A percentile compares a stretch with the other conserved stretches of the same genome.
Evolutionary conservation across 2,888 invertebrate genomes (phyloP).

Genomic region (Heterodera filipjevi): DNA sequence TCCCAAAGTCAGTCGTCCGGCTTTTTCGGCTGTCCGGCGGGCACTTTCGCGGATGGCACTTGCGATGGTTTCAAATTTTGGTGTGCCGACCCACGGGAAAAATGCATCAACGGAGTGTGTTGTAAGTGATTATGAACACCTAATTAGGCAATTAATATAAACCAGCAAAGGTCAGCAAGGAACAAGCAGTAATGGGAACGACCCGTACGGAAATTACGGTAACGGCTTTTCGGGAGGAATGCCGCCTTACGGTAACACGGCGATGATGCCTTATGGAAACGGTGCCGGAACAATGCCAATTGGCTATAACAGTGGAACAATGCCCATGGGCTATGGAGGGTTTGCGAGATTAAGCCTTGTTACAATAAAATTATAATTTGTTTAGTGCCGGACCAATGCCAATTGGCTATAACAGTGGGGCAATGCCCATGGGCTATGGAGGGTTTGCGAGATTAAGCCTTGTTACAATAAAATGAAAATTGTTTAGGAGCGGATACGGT

Average conservation of each 20-base stretch:
- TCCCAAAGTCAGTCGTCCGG: neutral
- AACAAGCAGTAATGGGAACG: neutral
- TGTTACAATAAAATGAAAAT: too few relatives aligned
- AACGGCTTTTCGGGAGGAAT: neutral
- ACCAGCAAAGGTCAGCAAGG: neutral
- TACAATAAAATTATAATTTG: too few relatives aligned
- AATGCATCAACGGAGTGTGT: conserved; percentile 8
- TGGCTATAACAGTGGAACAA: neutral
- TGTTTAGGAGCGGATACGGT: neutral
- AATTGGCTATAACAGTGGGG: neutral
- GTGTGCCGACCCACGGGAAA: conserved; percentile 11
- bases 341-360: neutral
- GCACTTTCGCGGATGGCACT: neutral
- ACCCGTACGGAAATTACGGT: neutral
- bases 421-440: neutral
- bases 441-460: neutral
- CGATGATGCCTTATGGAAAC: neutral
- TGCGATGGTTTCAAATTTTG: conserved; percentile 12
- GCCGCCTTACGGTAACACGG: neutral
- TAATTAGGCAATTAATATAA: neutral
- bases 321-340: conserved; percentile 1
- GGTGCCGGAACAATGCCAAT: neutral
- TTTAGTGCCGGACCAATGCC: neutral
- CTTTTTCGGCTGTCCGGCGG: neutral
- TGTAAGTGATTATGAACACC: neutral